phyloP scores from a whole-genome alignment of 2,113 vertebrate species.

The Bothrops jararaca region DNA sequence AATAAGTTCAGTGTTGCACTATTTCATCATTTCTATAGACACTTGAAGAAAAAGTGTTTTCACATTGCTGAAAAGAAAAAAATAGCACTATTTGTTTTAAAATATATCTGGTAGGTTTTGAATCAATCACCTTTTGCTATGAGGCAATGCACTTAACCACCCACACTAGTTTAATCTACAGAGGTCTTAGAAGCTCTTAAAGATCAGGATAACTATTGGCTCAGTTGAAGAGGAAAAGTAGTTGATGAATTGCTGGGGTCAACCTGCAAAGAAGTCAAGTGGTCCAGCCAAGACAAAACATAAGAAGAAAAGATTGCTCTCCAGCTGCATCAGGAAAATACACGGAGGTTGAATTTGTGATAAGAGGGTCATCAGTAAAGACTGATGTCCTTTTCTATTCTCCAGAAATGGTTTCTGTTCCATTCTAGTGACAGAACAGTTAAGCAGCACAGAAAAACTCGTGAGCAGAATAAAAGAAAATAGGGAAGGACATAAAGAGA shows the following conservation, averaged over 20 bases:
- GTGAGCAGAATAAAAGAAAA: not conserved
- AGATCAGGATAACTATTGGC: not conserved
- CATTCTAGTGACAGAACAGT: not conserved
- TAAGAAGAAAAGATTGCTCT: not conserved
- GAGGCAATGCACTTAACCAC: not conserved
- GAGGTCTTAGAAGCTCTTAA: not conserved
- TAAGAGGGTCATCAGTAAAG: not conserved
- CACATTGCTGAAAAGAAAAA: not conserved
- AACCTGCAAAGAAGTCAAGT: not conserved
- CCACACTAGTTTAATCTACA: not conserved
- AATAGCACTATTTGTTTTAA: not conserved
- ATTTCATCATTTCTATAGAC: not conserved
- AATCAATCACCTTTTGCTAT: not conserved
- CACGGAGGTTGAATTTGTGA: not conserved
- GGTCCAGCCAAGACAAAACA: not conserved
- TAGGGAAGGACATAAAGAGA: not conserved
- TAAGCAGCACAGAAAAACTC: not conserved
- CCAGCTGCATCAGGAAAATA: not conserved
- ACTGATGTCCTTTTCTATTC: not conserved
- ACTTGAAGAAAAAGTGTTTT: not conserved
- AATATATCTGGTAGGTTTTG: not conserved
- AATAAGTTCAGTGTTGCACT: not conserved
- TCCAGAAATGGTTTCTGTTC: not conserved
- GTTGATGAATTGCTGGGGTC: not conserved
- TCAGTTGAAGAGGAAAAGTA: not conserved